Evolutionary conservation across 1,140 invertebrate genomes (phyloP), one percentile per base, ranked within the genome.

Genomic region (Drosophila serrata): DNA sequence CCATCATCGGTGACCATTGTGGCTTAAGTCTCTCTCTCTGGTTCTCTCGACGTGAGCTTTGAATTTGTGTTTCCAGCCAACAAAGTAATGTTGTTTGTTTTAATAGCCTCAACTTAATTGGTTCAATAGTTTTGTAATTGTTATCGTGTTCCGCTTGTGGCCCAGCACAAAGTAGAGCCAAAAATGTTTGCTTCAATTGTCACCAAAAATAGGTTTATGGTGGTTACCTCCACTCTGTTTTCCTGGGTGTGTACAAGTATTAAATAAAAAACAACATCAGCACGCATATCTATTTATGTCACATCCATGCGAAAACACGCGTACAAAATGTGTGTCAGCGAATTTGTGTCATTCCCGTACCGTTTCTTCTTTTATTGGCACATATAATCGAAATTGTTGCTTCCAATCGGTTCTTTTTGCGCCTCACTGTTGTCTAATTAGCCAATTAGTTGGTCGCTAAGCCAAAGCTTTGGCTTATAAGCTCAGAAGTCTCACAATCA

Each of bases 61-160:
- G 49, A 35, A 43, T 57, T 79, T 60, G 62, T 64, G 48, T 55
- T 33, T 56, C 43, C 57, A 29, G 35, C 69, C 12, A 43, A 43
- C 57, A 81, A 78, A 73, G 51, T 75, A 61, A 40, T 59, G 53
- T 62, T 79, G 29, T 75, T 56, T 22, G 59, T 65, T 70, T 73
- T 55, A 79, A 81, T 56, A 80, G 80, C 73, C 75, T 85, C 68
- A 65, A 81, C 81, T 81, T 85, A 90, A 88, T 90, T 85, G 76
- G 84, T 87, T 87, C 68, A 87, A 86, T 87, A 81, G 79, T 81
- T 87, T 87, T 87, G 80, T 84, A 90, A 88, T 90, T 85, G 77
- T 55, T 61, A 79, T 72, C 59, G 56, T 22, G 56, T 75, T 80
- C 68, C 82, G 75, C 58, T 69, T 72, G 42, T 60, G 68, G 40